phyloP scores from a whole-genome alignment of 2,888 invertebrate genomes.

The Mesorhabditis spiculigera region DNA sequence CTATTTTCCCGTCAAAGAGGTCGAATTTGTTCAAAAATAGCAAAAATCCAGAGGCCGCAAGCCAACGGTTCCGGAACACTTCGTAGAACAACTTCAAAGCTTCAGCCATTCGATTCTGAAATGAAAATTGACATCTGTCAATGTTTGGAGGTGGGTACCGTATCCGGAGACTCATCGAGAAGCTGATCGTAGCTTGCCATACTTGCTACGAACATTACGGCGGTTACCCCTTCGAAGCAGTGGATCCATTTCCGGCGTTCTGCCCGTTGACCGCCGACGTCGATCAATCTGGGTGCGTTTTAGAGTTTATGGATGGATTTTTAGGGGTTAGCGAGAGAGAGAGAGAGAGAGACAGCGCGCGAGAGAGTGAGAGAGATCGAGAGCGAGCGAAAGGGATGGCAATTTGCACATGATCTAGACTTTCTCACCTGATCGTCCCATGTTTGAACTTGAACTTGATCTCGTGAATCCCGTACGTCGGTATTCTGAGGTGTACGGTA shows the following conservation, averaged over 20 bases:
- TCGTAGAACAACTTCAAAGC: not conserved
- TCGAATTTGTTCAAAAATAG: slow-evolving; percentile 5
- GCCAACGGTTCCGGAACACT: not conserved
- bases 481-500: not conserved
- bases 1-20: not conserved
- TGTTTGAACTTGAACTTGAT: not conserved
- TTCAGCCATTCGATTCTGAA: slow-evolving; percentile 2
- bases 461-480: slow-evolving; percentile 6
- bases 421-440: not conserved
- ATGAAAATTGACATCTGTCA: not conserved
- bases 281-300: not conserved
- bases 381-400: too few relatives aligned
- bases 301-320: too few relatives aligned
- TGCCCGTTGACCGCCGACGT: not conserved
- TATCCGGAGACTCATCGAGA: not conserved
- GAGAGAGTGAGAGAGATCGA: too few relatives aligned
- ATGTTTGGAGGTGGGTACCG: not conserved
- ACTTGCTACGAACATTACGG: not conserved
- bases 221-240: slow-evolving; percentile 5
- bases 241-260: not conserved
- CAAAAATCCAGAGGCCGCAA: slow-evolving; percentile 1
- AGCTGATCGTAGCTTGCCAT: slow-evolving; percentile 2
- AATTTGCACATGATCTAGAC: too few relatives aligned
- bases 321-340: too few relatives aligned
- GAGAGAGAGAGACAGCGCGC: too few relatives aligned